Evolutionary conservation across 2,113 vertebrate species (phyloP).

Genomic region (Triplophysa dalaica): DNA sequence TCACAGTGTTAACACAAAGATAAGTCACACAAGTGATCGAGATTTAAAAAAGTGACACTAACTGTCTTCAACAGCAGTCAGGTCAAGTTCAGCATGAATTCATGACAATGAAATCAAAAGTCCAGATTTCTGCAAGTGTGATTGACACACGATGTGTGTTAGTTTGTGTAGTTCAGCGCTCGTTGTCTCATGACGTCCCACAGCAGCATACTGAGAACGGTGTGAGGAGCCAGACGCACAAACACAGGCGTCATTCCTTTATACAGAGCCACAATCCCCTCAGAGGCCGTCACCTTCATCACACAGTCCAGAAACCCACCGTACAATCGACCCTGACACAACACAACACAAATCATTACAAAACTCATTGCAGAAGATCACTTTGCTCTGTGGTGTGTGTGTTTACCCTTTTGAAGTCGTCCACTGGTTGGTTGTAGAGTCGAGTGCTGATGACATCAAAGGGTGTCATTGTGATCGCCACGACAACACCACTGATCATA

Average conservation of each 20-base stretch:
- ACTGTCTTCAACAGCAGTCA: background rate
- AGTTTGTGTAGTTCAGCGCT: constrained; percentile 44
- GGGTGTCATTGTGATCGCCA: constrained; percentile 86
- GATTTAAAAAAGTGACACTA: background rate
- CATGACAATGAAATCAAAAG: background rate
- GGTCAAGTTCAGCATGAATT: too few relatives aligned
- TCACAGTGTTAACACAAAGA: background rate
- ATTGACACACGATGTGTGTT: background rate
- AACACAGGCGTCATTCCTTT: constrained; percentile 91
- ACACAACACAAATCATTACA: background rate
- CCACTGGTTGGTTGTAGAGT: constrained; percentile 95
- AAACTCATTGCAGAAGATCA: background rate
- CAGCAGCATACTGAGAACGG: constrained; percentile 91
- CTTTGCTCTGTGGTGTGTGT: background rate
- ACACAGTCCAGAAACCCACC: constrained; percentile 85
- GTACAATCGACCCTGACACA: constrained; percentile 82
- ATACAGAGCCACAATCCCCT: constrained; percentile 85
- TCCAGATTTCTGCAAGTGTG: background rate
- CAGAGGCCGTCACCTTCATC: constrained; percentile 80
- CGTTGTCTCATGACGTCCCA: constrained; percentile 90
- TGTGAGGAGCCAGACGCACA: constrained; percentile 90
- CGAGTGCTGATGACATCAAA: constrained; percentile 93
- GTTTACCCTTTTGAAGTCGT: constrained; percentile 76
- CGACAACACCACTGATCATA: constrained; percentile 87
- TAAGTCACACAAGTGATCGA: background rate